Base-by-base conservation (phyloP, 2,113 vertebrate species). In the Phaethon lepturus region DNA sequence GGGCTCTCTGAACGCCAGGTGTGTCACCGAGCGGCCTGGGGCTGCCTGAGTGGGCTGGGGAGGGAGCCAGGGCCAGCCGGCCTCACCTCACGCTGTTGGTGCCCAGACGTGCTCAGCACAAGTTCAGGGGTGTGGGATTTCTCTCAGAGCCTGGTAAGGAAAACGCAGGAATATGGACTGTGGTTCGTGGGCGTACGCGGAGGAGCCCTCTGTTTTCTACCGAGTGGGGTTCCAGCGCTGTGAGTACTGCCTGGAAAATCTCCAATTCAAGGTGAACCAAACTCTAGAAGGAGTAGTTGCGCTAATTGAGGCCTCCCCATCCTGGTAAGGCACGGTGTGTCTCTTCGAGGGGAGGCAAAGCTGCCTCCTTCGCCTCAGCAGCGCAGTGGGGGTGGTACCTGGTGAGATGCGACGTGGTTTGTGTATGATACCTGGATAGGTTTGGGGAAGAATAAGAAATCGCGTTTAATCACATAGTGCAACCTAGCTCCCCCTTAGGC, bases 381-480 rank as follows among this genome's bases (percentile, higher is more conserved):
- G 35, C 4, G 16, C 4, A 0, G 1, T 1, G 11, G 10, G 53
- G 69, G 5, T 6, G 52, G 16, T 29, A 0, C 5, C 22, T 2
- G 47, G 33, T 2, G 64, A 18, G 53, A 6, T 0, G 8, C 1
- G 9, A 2, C 9, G 2, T 0, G 31, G 42, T 10, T 7, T 12
- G 33, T 10, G 19, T 4, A 1, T 0, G 3, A 1, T 22, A 4
- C 1, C 17, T 2, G 75, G 33, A 1, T 3, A 4, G 40, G 40
- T 17, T 22, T 19, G 16, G 42, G 2, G 33, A 9, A 6, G 4
- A 5, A 6, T 6, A 5, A 10, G 13, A 50, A 25, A 9, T 13
- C 0, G 19, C 9, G 58, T 26, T 47, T 12, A 14, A 28, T 28
- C 7, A 1, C 1, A 4, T 13, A 2, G 4, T 17, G 31, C 13